Evolutionary conservation across 1,140 invertebrate species (phyloP).

Genomic region (Hyles vespertilio): DNA sequence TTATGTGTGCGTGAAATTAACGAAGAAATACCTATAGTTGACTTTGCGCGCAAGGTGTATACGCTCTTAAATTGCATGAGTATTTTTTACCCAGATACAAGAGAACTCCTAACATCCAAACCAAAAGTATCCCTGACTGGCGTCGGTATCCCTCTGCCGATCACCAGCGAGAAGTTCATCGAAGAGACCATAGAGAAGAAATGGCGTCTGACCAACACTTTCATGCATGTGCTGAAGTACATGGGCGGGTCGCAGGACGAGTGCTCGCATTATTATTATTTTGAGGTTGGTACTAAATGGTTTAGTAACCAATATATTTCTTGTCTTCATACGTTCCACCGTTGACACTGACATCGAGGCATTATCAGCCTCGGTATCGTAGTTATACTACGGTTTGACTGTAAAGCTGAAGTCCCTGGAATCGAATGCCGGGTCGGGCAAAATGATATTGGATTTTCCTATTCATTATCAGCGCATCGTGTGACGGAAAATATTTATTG

Average conservation of each 20-base stretch:
- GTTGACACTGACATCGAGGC: no score
- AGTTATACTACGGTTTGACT: neutral
- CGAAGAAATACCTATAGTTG: no score
- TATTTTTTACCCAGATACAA: constrained; percentile 28
- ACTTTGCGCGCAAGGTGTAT: no score
- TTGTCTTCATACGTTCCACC: no score
- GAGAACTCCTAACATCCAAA: constrained; percentile 27
- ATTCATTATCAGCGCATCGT: no score
- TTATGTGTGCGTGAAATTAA: no score
- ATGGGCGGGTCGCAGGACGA: constrained; percentile 45
- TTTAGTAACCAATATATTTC: no score
- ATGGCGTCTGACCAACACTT: constrained; percentile 38
- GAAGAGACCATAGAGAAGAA: constrained; percentile 42
- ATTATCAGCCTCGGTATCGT: neutral
- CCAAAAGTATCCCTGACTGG: constrained; percentile 30
- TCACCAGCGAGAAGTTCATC: constrained; percentile 42
- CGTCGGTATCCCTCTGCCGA: constrained; percentile 33
- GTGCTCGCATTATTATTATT: constrained; percentile 49
- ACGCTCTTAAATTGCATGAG: no score
- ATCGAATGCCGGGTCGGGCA: neutral
- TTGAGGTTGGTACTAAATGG: no score
- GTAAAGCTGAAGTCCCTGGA: no score
- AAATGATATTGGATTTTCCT: no score
- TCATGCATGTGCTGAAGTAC: constrained; percentile 45
- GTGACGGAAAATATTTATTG: no score